A percentile compares a stretch with the other conserved stretches of the same genome.
Evolutionary conservation across 2,888 invertebrate species (phyloP).

Genomic region (Sipha maydis): DNA sequence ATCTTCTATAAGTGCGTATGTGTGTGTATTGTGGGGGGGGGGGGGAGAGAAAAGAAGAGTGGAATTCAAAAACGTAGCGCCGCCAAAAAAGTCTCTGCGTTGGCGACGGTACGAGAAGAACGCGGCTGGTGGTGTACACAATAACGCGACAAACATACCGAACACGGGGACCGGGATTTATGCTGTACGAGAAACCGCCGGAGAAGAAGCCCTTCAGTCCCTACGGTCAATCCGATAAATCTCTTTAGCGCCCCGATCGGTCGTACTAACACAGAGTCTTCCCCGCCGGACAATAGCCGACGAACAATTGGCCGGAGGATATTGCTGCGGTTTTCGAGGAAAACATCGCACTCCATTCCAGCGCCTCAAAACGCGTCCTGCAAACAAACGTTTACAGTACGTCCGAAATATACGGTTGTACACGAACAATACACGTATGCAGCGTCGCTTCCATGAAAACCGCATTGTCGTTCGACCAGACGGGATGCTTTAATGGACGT

Average conservation of each 20-base stretch:
- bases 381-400: too few species aligned
- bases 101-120: background rate
- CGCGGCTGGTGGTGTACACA: background rate
- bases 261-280: too few species aligned
- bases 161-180: background rate
- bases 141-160: background rate
- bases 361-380: too few species aligned
- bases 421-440: too few species aligned
- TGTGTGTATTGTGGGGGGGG: too few species aligned
- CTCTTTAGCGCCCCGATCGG: background rate
- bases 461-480: too few species aligned
- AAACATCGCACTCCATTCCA: background rate
- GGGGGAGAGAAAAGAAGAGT: too few species aligned
- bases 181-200: background rate
- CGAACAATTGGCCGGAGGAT: background rate
- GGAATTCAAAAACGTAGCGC: background rate
- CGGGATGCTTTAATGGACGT: too few species aligned
- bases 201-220: background rate
- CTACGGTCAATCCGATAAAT: background rate
- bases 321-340: background rate
- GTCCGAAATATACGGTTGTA: too few species aligned
- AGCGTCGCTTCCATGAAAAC: too few species aligned
- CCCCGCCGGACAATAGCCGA: background rate
- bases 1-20: too few species aligned
- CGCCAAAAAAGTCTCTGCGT: background rate